Evolutionary conservation across 2,888 invertebrate genomes (phyloP), one percentile per base, ranked within the genome.

Genomic region (Tubulanus polymorphus): DNA sequence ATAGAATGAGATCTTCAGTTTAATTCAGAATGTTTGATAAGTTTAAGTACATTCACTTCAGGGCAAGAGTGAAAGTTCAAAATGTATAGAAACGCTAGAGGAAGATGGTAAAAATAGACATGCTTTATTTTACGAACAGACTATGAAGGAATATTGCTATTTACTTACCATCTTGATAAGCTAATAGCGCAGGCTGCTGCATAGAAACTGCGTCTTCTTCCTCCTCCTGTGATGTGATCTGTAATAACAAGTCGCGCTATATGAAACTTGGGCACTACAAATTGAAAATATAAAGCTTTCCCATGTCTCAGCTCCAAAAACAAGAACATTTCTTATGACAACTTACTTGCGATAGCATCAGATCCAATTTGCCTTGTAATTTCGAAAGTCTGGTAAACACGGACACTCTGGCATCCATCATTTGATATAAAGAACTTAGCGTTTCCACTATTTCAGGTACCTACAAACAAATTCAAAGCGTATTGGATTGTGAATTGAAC

Each of bases 311-410:
- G n/a, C n/a, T n/a, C n/a, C n/a, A n/a, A n/a, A n/a, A n/a, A n/a
- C n/a, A n/a, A n/a, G n/a, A n/a, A n/a, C n/a, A n/a, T n/a, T n/a
- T n/a, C n/a, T n/a, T n/a, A n/a, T n/a, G n/a, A n/a, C n/a, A n/a
- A n/a, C 54, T 54, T 60, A 75, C 72, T 68, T 74, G 72, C 41
- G 73, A 72, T 10, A 75, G 64, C 37, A 87, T 73, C 28, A 87
- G 79, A 61, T 85, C 83, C 35, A 87, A 78, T 48, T 86, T 82
- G 3, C 87, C 87, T 65, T 82, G 82, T 52, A 87, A 76, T 66
- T 81, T 81, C 47, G 82, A 83, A 57, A 86, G 72, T 47, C 83
- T 83, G 2, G 81, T 76, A 51, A 85, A 78, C 26, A 84, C 73
- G 15, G 77, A 74, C 48, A 84, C 75, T 63, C 86, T 78, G 5